Percentiles rank a stretch among this genome's conserved stretches.
phyloP scores from a whole-genome alignment of 2,888 invertebrate species.

The Eubasilissa splendida region DNA sequence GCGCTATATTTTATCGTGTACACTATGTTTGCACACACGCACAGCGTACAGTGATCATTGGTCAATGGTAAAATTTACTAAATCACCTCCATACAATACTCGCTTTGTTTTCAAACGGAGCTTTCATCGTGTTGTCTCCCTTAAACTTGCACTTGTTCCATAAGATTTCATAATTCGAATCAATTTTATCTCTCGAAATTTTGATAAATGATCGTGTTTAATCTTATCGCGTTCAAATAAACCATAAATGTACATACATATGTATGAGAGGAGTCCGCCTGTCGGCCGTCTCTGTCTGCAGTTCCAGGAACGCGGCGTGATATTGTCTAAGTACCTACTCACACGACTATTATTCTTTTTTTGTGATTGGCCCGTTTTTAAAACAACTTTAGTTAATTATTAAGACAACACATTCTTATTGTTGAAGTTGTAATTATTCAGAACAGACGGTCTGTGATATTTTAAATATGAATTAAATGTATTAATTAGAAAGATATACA shows the following conservation, averaged over 20 bases:
- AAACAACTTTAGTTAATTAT: not conserved
- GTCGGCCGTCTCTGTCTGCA: conserved; percentile 15
- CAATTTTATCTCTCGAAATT: conserved; percentile 10
- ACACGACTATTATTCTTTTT: conserved; percentile 24
- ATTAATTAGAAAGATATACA: no score
- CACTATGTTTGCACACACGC: no score
- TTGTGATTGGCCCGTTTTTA: conserved; percentile 11
- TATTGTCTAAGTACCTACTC: conserved; percentile 21
- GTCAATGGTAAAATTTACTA: no score
- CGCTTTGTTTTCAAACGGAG: no score
- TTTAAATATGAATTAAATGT: no score
- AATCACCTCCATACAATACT: no score
- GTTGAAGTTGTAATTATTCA: no score
- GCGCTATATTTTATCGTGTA: no score
- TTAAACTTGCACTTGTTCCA: not conserved
- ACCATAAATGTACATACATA: not conserved
- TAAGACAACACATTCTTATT: no score
- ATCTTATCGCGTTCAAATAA: conserved; percentile 25
- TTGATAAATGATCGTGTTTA: conserved; percentile 5
- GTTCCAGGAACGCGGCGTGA: conserved; percentile 28
- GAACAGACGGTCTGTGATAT: no score
- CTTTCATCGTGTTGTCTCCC: no score
- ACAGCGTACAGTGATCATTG: no score
- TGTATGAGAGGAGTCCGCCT: not conserved
- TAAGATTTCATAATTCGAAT: conserved; percentile 12